Percentiles rank a stretch among this genome's conserved stretches.
Conservation (phyloP, 2,113 vertebrate genomes). For the Cathartes aura region DNA sequence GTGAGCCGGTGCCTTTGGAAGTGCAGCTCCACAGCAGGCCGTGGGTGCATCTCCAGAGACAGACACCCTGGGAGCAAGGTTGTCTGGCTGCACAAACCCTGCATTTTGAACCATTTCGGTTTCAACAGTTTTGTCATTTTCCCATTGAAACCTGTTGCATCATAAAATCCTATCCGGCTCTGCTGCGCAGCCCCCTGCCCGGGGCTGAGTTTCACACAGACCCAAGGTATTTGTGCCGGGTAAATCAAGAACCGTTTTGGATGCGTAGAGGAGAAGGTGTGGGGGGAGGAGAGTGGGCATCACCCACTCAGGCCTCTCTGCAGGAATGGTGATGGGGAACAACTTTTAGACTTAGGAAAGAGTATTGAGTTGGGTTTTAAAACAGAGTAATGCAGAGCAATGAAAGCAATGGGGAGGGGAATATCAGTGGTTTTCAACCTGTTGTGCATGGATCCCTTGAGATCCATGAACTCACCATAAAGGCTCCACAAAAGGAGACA, state of each 20-base stretch:
- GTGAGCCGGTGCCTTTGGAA: neutral
- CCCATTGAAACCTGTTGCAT: neutral
- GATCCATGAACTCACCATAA: neutral
- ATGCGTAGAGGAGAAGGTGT: neutral
- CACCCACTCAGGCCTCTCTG: neutral
- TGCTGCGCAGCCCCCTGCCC: neutral
- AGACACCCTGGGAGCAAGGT: neutral
- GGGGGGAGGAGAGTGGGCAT: too few relatives aligned
- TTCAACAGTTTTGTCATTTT: neutral
- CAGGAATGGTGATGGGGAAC: fast-evolving
- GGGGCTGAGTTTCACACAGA: neutral
- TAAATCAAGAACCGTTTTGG: neutral
- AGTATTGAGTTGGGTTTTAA: neutral
- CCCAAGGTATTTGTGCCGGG: fast-evolving
- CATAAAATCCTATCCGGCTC: neutral
- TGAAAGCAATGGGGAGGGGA: neutral
- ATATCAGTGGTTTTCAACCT: neutral
- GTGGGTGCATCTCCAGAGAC: neutral
- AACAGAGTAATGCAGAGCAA: neutral
- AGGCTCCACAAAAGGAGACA: neutral
- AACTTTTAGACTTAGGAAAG: neutral
- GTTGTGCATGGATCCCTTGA: neutral
- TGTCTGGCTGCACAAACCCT: neutral
- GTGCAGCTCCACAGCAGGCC: fast-evolving
- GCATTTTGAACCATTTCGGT: neutral